Conservation (phyloP, 1,140 invertebrate genomes). For the Panonychus citri region DNA sequence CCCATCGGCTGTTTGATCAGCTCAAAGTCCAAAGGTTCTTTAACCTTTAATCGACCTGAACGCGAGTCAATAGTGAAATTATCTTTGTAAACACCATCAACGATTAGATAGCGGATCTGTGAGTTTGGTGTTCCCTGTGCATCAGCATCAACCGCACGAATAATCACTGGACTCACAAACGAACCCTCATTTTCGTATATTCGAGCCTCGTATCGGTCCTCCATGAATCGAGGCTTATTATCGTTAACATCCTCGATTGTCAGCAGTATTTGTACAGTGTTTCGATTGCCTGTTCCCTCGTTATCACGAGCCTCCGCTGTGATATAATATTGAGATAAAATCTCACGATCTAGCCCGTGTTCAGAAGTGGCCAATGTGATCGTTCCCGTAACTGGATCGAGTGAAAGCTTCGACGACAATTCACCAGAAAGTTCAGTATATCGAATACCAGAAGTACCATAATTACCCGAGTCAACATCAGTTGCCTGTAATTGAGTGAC, state of each 20-base stretch:
- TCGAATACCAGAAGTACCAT: conserved; percentile 58
- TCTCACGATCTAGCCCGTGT: conserved; percentile 63
- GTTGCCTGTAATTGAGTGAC: conserved; percentile 49
- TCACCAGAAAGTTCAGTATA: conserved; percentile 56
- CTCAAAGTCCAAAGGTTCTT: conserved; percentile 52
- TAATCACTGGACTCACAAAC: conserved; percentile 46
- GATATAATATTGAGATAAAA: conserved; percentile 57
- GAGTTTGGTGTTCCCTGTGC: conserved; percentile 53
- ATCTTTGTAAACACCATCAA: conserved; percentile 30
- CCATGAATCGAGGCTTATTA: conserved; percentile 58
- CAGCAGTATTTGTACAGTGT: conserved; percentile 60
- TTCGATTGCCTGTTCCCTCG: conserved; percentile 54
- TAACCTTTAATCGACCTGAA: conserved; percentile 41
- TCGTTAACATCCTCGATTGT: conserved; percentile 69
- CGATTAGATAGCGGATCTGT: conserved; percentile 52
- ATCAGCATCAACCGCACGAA: conserved; percentile 26
- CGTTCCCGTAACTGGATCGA: conserved; percentile 54
- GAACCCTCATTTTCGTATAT: conserved; percentile 43
- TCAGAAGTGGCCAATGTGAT: conserved; percentile 41
- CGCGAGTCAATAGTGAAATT: conserved; percentile 60
- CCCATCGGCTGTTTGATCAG: conserved; percentile 14
- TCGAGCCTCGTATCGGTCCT: conserved; percentile 26
- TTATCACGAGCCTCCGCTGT: conserved; percentile 77
- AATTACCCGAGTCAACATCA: conserved; percentile 60
- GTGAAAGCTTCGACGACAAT: conserved; percentile 50